Evolutionary conservation across 2,888 invertebrate species (phyloP).

Genomic region (Drosophila mettleri): DNA sequence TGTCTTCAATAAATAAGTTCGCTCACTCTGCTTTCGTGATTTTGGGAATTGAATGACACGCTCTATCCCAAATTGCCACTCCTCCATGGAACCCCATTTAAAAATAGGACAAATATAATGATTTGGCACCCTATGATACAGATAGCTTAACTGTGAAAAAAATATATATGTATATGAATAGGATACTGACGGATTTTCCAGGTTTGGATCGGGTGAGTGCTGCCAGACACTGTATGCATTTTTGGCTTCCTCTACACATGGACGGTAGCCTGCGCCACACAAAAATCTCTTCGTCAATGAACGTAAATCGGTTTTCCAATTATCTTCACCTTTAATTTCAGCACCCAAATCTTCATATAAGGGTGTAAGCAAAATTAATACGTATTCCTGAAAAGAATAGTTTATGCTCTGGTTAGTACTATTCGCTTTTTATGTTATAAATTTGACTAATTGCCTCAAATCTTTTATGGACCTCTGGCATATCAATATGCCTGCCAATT

Average conservation of each 20-base stretch:
- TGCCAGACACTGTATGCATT: conserved; percentile 91
- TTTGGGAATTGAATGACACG: conserved; percentile 91
- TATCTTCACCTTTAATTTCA: conserved; percentile 87
- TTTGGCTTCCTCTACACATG: conserved; percentile 91
- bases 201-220: conserved; percentile 90
- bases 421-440: no score
- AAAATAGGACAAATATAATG: conserved; percentile 93
- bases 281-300: conserved; percentile 90
- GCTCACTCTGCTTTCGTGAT: conserved; percentile 89
- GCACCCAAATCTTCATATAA: conserved; percentile 89
- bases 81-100: conserved; percentile 91
- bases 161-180: neutral
- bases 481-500: conserved; percentile 90
- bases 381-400: conserved; percentile 87
- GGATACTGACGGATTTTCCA: conserved; percentile 91
- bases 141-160: neutral
- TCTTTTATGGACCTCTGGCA: conserved; percentile 88
- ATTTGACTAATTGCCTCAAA: conserved; percentile 88
- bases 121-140: conserved; percentile 88
- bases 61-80: conserved; percentile 93
- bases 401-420: no score
- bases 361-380: conserved; percentile 89
- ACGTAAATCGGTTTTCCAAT: conserved; percentile 89
- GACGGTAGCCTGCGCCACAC: conserved; percentile 91
- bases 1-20: conserved; percentile 91